Conservation (phyloP, 2,797 vertebrate species). For the Dryobates pubescens region DNA sequence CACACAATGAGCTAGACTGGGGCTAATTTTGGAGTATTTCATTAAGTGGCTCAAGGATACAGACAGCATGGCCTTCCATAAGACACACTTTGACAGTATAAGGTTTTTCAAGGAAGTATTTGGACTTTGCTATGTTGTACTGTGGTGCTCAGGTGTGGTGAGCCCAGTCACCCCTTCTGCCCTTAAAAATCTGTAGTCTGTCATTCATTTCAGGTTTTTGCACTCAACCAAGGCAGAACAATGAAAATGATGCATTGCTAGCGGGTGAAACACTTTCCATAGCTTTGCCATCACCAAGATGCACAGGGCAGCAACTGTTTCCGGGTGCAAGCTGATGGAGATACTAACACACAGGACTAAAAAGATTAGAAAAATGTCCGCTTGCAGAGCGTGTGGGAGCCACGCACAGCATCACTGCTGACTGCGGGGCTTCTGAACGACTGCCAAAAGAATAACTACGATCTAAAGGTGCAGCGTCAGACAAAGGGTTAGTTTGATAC, state of each 20-base stretch:
- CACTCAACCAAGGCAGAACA: background rate
- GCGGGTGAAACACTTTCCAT: background rate
- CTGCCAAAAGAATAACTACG: background rate
- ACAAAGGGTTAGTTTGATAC: rapidly evolving
- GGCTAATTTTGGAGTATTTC: background rate
- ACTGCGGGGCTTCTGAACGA: background rate
- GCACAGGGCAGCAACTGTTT: background rate
- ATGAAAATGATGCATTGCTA: background rate
- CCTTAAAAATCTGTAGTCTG: background rate
- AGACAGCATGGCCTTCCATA: background rate
- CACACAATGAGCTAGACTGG: background rate
- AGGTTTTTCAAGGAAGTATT: background rate
- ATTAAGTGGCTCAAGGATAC: background rate
- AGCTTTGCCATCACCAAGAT: background rate
- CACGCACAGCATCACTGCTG: background rate
- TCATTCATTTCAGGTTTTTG: background rate
- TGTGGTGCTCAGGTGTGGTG: background rate
- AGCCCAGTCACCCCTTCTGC: background rate
- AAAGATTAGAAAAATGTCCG: background rate
- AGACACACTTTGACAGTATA: background rate
- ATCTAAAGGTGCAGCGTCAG: background rate
- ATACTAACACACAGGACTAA: background rate
- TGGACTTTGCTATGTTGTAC: background rate
- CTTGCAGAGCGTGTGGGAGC: background rate
- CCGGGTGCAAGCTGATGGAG: background rate